Percentiles rank a stretch among this genome's conserved stretches.
Evolutionary conservation across 2,888 invertebrate genomes (phyloP).

Genomic region (Unio pictorum): DNA sequence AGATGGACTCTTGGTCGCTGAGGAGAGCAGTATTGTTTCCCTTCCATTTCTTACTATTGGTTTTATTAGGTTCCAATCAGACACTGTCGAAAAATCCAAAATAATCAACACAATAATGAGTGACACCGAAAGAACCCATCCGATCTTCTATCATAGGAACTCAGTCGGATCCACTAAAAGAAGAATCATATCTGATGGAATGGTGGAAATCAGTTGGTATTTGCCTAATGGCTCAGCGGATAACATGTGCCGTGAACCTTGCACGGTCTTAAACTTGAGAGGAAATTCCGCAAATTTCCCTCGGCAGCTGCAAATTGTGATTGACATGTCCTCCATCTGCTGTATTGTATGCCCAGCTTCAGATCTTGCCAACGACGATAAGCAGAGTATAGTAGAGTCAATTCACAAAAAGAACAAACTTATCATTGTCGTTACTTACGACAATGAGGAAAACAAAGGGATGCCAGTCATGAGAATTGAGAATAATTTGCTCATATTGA

Average conservation of each 20-base stretch:
- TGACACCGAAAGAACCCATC: constrained; percentile 7
- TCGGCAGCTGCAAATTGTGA: neutral
- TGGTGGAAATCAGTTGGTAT: constrained; percentile 14
- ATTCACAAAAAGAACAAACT: no score
- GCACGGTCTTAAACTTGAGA: constrained; percentile 9
- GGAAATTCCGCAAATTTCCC: constrained; percentile 1
- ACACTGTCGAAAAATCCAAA: constrained; percentile 1
- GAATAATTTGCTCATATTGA: no score
- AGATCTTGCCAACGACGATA: no score
- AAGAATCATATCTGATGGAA: constrained; percentile 1
- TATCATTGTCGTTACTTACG: no score
- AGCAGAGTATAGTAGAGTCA: no score
- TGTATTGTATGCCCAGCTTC: neutral
- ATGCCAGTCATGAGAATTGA: no score
- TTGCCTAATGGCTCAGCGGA: neutral
- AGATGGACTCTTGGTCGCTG: no score
- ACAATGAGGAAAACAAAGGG: no score
- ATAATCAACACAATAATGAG: constrained; percentile 7
- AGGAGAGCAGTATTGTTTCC: neutral
- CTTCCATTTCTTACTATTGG: neutral
- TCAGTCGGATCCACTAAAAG: constrained; percentile 4
- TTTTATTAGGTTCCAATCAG: constrained; percentile 5
- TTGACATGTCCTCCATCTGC: neutral
- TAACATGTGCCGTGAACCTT: constrained; percentile 1
- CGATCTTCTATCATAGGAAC: constrained; percentile 14